Evolutionary conservation across 2,113 vertebrate species (phyloP).

Genomic region (Hemiprocne comata): DNA sequence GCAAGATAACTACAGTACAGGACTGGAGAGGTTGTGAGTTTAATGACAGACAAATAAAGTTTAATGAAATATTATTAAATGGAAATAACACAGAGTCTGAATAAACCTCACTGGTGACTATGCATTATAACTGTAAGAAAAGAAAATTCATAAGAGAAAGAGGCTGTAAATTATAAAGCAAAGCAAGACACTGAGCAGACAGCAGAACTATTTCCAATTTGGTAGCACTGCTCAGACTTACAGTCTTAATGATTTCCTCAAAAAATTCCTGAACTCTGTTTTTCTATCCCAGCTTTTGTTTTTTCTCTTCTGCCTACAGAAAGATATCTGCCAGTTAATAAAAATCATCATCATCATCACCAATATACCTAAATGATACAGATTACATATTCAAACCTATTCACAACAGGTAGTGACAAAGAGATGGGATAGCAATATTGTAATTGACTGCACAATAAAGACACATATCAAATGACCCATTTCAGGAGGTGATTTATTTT

Average conservation of each 20-base stretch:
- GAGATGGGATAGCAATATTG: background rate
- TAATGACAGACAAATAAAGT: conserved; percentile 70
- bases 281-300: background rate
- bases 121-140: conserved; percentile 28
- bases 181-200: background rate
- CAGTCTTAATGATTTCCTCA: background rate
- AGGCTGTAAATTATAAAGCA: conserved; percentile 18
- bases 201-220: background rate
- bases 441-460: background rate
- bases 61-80: conserved; percentile 74
- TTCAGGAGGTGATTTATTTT: background rate
- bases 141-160: conserved; percentile 21
- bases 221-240: background rate
- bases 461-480: background rate
- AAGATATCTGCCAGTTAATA: background rate
- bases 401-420: background rate
- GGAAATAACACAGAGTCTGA: conserved; percentile 62
- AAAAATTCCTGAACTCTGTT: background rate
- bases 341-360: no score
- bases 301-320: background rate
- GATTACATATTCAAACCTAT: background rate
- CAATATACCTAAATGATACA: fast-evolving
- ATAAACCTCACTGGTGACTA: conserved; percentile 48
- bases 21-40: conserved; percentile 11
- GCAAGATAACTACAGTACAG: conserved; percentile 63